Evolutionary conservation across 2,797 vertebrate genomes (phyloP).

Genomic region (Gymnocypris eckloni): DNA sequence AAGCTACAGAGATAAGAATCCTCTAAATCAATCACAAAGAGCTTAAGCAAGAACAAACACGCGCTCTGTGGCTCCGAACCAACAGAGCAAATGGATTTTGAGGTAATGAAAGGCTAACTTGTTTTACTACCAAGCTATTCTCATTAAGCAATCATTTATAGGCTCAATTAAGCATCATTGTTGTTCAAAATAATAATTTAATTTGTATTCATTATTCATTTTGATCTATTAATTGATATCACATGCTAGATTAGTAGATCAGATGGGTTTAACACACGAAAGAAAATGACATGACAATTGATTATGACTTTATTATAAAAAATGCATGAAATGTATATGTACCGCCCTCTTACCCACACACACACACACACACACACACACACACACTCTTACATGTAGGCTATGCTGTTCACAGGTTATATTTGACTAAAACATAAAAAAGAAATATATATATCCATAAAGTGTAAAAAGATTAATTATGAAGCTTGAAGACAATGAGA

Average conservation of each 20-base stretch:
- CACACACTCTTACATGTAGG: not conserved
- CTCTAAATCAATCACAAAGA: not conserved
- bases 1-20: constrained; percentile 6
- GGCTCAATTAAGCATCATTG: not conserved
- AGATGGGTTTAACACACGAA: not conserved
- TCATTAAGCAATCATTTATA: not conserved
- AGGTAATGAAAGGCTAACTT: not conserved
- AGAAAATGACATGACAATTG: not conserved
- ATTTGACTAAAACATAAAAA: not conserved
- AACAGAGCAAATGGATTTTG: not conserved
- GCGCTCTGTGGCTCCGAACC: not conserved
- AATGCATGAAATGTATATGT: not conserved
- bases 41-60: not conserved
- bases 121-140: not conserved
- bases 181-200: not conserved
- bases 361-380: too few species aligned
- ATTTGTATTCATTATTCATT: not conserved
- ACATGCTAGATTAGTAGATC: not conserved
- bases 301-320: constrained; percentile 11
- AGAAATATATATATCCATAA: not conserved
- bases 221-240: not conserved
- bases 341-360: not conserved
- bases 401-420: not conserved
- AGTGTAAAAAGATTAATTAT: not conserved
- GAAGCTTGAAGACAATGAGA: not conserved